Conservation (phyloP, 1,140 invertebrate genomes). For the Kradibia gibbosae region DNA sequence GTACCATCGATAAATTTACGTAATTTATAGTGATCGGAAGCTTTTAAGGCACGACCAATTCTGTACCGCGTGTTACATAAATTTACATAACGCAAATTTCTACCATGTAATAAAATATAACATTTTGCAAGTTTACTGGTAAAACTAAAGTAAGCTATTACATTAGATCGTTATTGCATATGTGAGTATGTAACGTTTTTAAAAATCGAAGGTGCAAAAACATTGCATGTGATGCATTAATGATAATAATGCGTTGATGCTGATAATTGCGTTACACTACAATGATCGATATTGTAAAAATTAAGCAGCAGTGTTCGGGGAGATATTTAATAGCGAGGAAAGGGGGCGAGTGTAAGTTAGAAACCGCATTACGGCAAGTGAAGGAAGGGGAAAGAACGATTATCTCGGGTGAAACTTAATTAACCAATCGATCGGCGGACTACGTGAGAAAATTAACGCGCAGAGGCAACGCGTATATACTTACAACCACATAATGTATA, state of each 20-base stretch:
- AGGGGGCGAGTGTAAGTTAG: too few relatives aligned
- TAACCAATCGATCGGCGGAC: conserved; percentile 22
- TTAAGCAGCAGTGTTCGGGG: background rate
- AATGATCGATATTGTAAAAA: conserved; percentile 26
- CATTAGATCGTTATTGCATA: background rate
- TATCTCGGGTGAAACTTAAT: conserved; percentile 45
- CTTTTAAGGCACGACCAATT: too few relatives aligned
- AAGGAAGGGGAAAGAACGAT: conserved; percentile 33
- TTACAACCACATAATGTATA: background rate
- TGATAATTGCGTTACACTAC: background rate
- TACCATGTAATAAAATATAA: background rate
- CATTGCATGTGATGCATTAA: background rate
- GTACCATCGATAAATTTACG: too few relatives aligned
- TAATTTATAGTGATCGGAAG: too few relatives aligned
- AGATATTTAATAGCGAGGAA: background rate
- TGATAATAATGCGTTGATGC: background rate
- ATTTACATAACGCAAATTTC: background rate
- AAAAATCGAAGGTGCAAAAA: conserved; percentile 26
- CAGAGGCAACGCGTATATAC: background rate
- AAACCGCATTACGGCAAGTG: background rate
- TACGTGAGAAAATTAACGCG: conserved; percentile 20
- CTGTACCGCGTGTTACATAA: background rate
- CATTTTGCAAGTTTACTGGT: background rate
- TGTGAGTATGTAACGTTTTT: background rate
- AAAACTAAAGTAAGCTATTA: background rate